Conservation (phyloP, 2,888 invertebrate species). For the Polyommatus icarus region DNA sequence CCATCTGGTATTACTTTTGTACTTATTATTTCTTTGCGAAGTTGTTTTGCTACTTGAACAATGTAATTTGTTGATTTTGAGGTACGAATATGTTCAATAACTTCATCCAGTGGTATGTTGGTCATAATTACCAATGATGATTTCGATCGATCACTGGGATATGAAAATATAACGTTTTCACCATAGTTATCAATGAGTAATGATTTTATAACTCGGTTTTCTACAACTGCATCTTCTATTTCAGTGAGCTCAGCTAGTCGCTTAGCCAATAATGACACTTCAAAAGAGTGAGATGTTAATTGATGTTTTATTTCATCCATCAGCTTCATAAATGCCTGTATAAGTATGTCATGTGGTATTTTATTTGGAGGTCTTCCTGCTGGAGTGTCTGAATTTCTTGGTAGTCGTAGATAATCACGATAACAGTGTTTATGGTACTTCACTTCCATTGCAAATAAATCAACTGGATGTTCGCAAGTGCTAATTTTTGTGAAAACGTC, state of each 20-base stretch:
- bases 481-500: slow-evolving; percentile 43
- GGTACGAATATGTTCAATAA: slow-evolving; percentile 28
- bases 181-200: slow-evolving; percentile 21
- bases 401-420: slow-evolving; percentile 42
- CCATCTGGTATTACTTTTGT: slow-evolving; percentile 38
- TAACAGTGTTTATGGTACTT: slow-evolving; percentile 45
- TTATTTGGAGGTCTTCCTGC: slow-evolving; percentile 5
- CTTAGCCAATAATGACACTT: background rate
- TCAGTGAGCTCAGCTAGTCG: slow-evolving; percentile 11
- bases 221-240: slow-evolving; percentile 1
- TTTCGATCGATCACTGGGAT: slow-evolving; percentile 44
- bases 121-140: slow-evolving; percentile 45
- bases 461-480: slow-evolving; percentile 44
- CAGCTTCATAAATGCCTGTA: background rate
- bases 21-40: slow-evolving; percentile 41
- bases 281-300: background rate
- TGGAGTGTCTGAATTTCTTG: slow-evolving; percentile 7
- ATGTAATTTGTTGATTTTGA: slow-evolving; percentile 28
- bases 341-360: slow-evolving; percentile 8
- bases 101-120: slow-evolving; percentile 38
- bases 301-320: slow-evolving; percentile 18
- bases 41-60: slow-evolving; percentile 31
- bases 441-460: slow-evolving; percentile 47
- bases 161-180: slow-evolving; percentile 38
- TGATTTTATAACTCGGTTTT: slow-evolving; percentile 5